phyloP scores from a whole-genome alignment of 2,888 invertebrate species.

The Priocnemis perturbator region DNA sequence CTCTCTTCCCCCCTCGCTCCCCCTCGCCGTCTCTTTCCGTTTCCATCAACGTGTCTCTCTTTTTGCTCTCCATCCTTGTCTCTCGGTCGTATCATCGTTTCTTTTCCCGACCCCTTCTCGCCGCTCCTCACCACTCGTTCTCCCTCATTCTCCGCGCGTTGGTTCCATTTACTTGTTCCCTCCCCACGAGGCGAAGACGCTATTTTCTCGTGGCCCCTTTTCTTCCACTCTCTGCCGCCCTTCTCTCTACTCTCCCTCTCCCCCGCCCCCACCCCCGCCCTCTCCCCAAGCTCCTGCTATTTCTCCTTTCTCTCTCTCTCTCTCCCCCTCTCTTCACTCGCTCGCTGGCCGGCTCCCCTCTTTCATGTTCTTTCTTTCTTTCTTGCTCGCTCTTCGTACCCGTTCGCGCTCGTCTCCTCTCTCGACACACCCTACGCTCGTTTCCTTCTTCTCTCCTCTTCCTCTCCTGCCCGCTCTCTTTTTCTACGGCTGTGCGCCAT shows the following conservation, averaged over 20 bases:
- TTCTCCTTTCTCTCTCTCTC: constrained; percentile 25
- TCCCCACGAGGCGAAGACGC: constrained; percentile 67
- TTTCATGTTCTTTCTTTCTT: constrained; percentile 45
- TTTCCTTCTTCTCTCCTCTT: constrained; percentile 47
- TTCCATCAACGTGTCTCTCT: constrained; percentile 18
- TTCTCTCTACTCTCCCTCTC: constrained; percentile 18
- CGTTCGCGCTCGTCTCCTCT: constrained; percentile 22
- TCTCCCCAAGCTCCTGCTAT: constrained; percentile 27
- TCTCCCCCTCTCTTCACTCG: constrained; percentile 22
- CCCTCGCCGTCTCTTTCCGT: constrained; percentile 17
- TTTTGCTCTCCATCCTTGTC: constrained; percentile 74
- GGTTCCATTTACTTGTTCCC: constrained; percentile 69
- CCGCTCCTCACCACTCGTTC: constrained; percentile 56
- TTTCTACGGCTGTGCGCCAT: constrained; percentile 59
- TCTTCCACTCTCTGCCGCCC: constrained; percentile 59
- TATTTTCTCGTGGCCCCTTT: constrained; percentile 71
- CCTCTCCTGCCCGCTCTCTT: constrained; percentile 38
- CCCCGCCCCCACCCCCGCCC: background rate
- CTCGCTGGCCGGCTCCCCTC: constrained; percentile 42
- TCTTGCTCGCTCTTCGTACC: constrained; percentile 24
- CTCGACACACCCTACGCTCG: constrained; percentile 33
- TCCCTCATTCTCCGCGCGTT: constrained; percentile 54
- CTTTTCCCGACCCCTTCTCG: constrained; percentile 15
- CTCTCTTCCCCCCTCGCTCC: constrained; percentile 35
- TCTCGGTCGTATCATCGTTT: constrained; percentile 49